Percentiles rank a stretch among this genome's conserved stretches.
These are phyloP conservation scores for Spicauda simplicius DNA, from an alignment of 2,888 invertebrate species.

Conservation along the genomic window DNA sequence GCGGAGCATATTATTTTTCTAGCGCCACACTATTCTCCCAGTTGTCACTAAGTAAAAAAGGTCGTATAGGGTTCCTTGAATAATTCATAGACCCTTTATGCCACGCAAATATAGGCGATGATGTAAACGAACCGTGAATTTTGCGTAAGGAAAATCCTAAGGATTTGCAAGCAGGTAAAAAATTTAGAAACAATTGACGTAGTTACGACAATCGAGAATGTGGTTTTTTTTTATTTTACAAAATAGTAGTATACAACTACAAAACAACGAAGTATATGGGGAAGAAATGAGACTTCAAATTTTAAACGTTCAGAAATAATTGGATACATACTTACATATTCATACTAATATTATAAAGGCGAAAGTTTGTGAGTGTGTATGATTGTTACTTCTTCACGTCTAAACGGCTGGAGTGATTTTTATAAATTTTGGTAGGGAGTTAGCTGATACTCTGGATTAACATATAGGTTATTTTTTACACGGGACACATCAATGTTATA, in stretches of 20 bases:
- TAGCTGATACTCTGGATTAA: too few species aligned
- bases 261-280: too few species aligned
- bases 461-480: too few species aligned
- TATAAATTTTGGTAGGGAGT: too few species aligned
- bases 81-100: constrained; percentile 64
- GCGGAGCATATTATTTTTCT: constrained; percentile 35
- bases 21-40: constrained; percentile 48
- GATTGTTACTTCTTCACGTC: too few species aligned
- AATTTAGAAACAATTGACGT: constrained; percentile 18
- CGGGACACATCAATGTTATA: too few species aligned
- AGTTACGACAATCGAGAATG: constrained; percentile 1
- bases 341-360: too few species aligned
- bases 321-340: too few species aligned
- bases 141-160: constrained; percentile 49
- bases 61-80: constrained; percentile 60
- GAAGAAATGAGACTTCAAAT: too few species aligned
- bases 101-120: constrained; percentile 58
- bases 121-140: constrained; percentile 68
- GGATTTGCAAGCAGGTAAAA: constrained; percentile 33
- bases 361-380: too few species aligned
- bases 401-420: too few species aligned
- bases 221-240: background rate
- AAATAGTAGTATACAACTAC: background rate
- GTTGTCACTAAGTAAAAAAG: constrained; percentile 57
- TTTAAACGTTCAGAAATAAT: too few species aligned